These are phyloP conservation scores for Anadara kagoshimensis DNA, from an alignment of 1,140 invertebrate species.

Conservation along the genomic window DNA sequence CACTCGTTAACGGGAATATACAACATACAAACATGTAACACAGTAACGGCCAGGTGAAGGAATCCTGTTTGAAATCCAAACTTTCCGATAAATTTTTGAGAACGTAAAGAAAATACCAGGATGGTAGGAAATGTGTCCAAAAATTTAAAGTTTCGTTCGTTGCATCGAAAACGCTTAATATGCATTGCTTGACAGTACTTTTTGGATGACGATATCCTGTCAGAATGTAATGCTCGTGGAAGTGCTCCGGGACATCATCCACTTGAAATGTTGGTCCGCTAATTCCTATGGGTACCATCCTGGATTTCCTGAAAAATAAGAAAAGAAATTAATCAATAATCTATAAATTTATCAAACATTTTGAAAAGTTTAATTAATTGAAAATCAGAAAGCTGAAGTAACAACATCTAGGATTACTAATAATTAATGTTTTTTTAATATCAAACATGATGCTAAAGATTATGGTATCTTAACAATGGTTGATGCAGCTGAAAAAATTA, in stretches of 20 bases:
- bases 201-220: constrained; percentile 75
- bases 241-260: constrained; percentile 73
- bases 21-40: constrained; percentile 73
- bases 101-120: constrained; percentile 73
- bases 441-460: too few species aligned
- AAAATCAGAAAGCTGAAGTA: too few species aligned
- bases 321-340: too few species aligned
- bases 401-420: too few species aligned
- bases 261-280: constrained; percentile 61
- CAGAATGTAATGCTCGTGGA: constrained; percentile 75
- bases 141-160: constrained; percentile 77
- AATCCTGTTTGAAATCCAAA: constrained; percentile 68
- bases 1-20: constrained; percentile 74
- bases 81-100: constrained; percentile 62
- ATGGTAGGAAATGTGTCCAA: constrained; percentile 77
- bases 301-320: constrained; percentile 6
- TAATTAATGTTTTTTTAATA: too few species aligned
- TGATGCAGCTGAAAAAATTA: too few species aligned
- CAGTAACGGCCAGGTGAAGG: constrained; percentile 72
- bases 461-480: too few species aligned
- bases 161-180: constrained; percentile 73
- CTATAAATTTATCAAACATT: too few species aligned
- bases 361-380: too few species aligned
- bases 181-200: constrained; percentile 72
- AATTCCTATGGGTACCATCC: constrained; percentile 35